phyloP scores from a whole-genome alignment of 2,888 invertebrate species.

The Danaus chrysippus region DNA sequence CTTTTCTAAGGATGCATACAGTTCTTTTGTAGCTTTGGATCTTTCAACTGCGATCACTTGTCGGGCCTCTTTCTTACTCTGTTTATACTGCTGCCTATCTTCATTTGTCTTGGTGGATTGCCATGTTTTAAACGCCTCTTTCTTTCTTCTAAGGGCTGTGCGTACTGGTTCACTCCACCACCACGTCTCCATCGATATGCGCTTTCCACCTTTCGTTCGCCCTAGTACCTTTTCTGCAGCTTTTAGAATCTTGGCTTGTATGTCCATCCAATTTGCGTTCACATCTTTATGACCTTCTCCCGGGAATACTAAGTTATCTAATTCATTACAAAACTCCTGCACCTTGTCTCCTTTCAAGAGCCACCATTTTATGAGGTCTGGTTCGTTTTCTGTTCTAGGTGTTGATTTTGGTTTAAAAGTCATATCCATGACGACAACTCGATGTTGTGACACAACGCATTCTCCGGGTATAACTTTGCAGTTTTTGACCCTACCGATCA shows the following conservation, averaged over 20 bases:
- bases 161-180: no score
- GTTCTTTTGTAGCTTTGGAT: no score
- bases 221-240: background rate
- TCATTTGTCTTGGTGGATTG: no score
- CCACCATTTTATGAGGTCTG: background rate
- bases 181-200: no score
- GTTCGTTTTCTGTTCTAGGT: background rate
- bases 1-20: no score
- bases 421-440: background rate
- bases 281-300: background rate
- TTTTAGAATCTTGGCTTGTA: background rate
- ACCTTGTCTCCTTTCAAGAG: background rate
- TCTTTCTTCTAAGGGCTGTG: no score
- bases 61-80: no score
- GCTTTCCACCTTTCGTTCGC: no score
- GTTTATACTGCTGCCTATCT: no score
- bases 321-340: background rate
- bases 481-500: background rate
- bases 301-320: background rate
- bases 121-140: no score
- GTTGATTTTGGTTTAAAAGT: background rate
- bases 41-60: no score
- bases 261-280: background rate
- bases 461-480: slow-evolving; percentile 5
- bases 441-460: background rate